phyloP scores from a whole-genome alignment of 2,113 vertebrate species.

The Isurus oxyrinchus region DNA sequence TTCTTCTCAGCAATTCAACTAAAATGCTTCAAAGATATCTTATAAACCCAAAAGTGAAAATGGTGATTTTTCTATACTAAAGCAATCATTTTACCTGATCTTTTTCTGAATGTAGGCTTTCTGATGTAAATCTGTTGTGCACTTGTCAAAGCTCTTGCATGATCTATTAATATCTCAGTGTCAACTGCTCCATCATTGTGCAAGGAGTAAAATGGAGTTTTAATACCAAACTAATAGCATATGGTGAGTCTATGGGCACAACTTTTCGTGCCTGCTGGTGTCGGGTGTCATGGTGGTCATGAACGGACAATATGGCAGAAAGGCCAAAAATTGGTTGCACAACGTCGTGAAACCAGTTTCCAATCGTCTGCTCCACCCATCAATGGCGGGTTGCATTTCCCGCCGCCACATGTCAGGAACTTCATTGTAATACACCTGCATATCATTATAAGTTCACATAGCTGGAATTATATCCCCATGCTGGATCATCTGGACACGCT shows the following conservation, averaged over 20 bases:
- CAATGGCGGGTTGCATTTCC: no score
- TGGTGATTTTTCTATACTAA: background rate
- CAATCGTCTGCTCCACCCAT: no score
- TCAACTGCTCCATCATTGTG: background rate
- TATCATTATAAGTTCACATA: no score
- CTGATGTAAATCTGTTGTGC: background rate
- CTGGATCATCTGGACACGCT: no score
- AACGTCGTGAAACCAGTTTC: no score
- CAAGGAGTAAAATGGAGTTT: background rate
- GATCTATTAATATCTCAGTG: background rate
- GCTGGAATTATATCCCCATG: no score
- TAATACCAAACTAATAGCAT: background rate
- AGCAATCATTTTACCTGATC: background rate
- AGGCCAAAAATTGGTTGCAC: no score
- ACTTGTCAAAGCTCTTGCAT: background rate
- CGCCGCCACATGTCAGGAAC: no score
- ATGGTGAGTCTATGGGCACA: background rate
- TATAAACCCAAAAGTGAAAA: background rate
- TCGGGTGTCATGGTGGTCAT: no score
- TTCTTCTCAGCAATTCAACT: background rate
- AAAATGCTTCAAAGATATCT: background rate
- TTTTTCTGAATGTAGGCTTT: background rate
- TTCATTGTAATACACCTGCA: no score
- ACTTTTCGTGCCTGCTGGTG: no score
- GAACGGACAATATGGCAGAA: no score